Evolutionary conservation across 2,113 vertebrate genomes (phyloP).

Genomic region (Miniopterus natalensis): DNA sequence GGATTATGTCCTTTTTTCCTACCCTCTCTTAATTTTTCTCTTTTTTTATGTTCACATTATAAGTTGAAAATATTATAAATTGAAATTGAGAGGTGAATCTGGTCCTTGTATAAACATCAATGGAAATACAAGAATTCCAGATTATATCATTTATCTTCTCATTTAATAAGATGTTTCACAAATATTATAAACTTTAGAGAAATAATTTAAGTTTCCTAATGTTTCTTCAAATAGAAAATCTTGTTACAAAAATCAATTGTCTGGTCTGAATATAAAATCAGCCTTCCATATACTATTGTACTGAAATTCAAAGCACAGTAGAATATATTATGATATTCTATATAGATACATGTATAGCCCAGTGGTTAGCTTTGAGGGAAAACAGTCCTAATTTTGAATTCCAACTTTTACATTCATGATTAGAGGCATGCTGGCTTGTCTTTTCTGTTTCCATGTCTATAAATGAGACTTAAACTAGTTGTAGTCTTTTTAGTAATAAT

Average conservation of each 20-base stretch:
- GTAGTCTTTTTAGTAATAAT: not conserved
- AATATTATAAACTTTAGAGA: not conserved
- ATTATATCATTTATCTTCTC: not conserved
- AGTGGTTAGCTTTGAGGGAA: not conserved
- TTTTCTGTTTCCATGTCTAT: not conserved
- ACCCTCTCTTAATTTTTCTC: not conserved
- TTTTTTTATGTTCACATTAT: not conserved
- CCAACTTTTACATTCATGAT: not conserved
- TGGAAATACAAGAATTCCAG: not conserved
- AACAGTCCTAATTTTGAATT: not conserved
- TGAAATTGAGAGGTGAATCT: not conserved
- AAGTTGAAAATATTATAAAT: not conserved
- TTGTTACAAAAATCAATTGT: not conserved
- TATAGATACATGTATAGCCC: not conserved
- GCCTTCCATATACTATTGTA: not conserved
- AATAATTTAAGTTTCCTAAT: not conserved
- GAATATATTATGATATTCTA: not conserved
- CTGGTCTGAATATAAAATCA: not conserved
- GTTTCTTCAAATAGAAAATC: not conserved
- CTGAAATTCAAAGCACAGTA: not conserved
- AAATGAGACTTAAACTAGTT: not conserved
- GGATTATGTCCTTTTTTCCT: not conserved
- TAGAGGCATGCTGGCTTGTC: not conserved
- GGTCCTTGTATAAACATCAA: not conserved
- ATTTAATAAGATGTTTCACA: not conserved